Percentiles rank a stretch among this genome's conserved stretches.
Conservation (phyloP, 2,888 invertebrate species). For the Campoplex capitator region DNA sequence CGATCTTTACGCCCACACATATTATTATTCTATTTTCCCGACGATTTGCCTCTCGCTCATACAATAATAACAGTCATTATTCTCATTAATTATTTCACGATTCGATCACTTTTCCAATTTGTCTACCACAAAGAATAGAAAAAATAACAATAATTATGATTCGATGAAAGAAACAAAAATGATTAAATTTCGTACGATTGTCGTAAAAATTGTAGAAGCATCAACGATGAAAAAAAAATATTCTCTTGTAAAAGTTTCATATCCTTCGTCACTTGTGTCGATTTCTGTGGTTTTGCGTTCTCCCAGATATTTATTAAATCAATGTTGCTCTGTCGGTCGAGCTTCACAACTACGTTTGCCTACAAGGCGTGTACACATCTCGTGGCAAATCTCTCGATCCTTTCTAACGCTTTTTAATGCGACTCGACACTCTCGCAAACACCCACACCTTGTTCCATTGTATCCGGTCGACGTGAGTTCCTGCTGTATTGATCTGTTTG, state of each 20-base stretch:
- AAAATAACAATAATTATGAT: neutral
- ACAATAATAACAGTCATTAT: neutral
- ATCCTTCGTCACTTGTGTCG: neutral
- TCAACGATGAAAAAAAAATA: neutral
- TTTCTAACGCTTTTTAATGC: constrained; percentile 50
- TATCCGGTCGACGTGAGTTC: constrained; percentile 47
- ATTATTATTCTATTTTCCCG: constrained; percentile 5
- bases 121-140: neutral
- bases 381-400: constrained; percentile 45
- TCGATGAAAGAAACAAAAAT: neutral
- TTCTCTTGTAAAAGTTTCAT: neutral
- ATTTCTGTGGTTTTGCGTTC: constrained; percentile 24
- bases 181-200: too few species aligned
- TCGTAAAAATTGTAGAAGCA: neutral
- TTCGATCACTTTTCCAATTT: neutral
- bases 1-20: constrained; percentile 28
- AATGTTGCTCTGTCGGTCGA: constrained; percentile 33
- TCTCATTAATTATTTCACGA: neutral
- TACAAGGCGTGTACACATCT: constrained; percentile 8
- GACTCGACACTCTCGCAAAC: constrained; percentile 23
- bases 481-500: constrained; percentile 3
- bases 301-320: constrained; percentile 7
- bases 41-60: neutral
- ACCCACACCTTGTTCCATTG: constrained; percentile 25
- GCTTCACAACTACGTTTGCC: constrained; percentile 2